These are phyloP conservation scores for Tachysurus fulvidraco DNA, from an alignment of 2,113 vertebrate genomes.

Conservation along the genomic window DNA sequence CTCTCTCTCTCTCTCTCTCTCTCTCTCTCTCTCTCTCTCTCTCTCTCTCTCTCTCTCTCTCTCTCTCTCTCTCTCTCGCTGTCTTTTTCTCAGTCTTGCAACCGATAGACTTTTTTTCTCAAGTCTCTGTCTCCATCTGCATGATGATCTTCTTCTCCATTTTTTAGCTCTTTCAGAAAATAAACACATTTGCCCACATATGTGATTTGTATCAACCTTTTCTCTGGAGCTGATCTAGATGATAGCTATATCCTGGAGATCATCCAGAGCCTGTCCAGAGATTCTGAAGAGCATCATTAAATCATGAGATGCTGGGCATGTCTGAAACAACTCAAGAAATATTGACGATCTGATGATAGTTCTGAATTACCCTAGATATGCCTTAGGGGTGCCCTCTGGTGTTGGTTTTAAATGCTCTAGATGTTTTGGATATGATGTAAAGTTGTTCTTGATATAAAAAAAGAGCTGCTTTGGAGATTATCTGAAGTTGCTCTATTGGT, in stretches of 20 bases:
- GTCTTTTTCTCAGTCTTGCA: slow-evolving; percentile 9
- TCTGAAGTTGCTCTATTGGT: background rate
- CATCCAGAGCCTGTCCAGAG: background rate
- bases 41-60: slow-evolving; percentile 64
- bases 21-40: background rate
- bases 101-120: background rate
- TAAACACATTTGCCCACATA: background rate
- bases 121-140: slow-evolving; percentile 14
- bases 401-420: background rate
- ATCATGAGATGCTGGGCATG: background rate
- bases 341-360: background rate
- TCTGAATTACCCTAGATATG: background rate
- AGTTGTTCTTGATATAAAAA: background rate
- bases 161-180: background rate
- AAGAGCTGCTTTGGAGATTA: background rate
- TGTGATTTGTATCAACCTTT: background rate
- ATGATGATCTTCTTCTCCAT: background rate
- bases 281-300: background rate
- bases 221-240: background rate
- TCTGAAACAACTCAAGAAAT: background rate
- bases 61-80: no score
- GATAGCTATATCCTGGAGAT: background rate
- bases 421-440: background rate
- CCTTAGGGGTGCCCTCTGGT: background rate
- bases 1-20: slow-evolving; percentile 31